Base-by-base conservation (phyloP, 2,113 vertebrate genomes). In the Pangasianodon gigas region DNA sequence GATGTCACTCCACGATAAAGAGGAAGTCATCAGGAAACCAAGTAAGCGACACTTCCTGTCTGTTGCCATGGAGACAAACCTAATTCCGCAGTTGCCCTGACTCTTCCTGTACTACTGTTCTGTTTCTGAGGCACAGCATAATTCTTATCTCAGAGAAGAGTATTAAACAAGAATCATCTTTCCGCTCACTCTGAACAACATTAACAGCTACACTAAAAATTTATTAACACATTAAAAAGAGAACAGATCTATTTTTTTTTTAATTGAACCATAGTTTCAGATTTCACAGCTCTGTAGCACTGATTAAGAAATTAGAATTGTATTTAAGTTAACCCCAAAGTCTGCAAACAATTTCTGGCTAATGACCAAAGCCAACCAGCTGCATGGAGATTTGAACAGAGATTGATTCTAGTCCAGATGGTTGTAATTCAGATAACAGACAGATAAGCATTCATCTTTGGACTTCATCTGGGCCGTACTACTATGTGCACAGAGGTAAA, bases 1-100 rank as follows among this genome's bases (percentile, higher is more conserved):
- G 95, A 96, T 96, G 96, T 95, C 95, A 96, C 94, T 95, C 94
- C 88, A 90, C 0, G 96, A 96, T 96, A 96, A 96, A 95, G 94
- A 93, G 95, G 95, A 96, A 96, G 94, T 90, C 84, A 93, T 93
- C 96, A 96, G 95, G 96, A 96, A 96, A 96, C 96, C 95, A 91
- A 95, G 94, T 94, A 95, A 96, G 93, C 90, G 90, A 94, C 93
- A 95, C 95, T 96, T 96, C 96, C 96, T 96, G 96, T 94, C 95
- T 94, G 95, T 96, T 96, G 92, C 94, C 93, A 90, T 67, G 94
- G 95, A 52, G 88, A 96, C 92, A 29, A 91, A 93, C 94, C 94
- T 94, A 93, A 90, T 93, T 95, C 90, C 92, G 92, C 91, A 91
- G 91, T 93, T 94, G 91, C 92, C 93, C 87, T 90, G 86, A 77